Evolutionary conservation across 2,888 invertebrate genomes (phyloP).

Genomic region (Lithophane leautieri): DNA sequence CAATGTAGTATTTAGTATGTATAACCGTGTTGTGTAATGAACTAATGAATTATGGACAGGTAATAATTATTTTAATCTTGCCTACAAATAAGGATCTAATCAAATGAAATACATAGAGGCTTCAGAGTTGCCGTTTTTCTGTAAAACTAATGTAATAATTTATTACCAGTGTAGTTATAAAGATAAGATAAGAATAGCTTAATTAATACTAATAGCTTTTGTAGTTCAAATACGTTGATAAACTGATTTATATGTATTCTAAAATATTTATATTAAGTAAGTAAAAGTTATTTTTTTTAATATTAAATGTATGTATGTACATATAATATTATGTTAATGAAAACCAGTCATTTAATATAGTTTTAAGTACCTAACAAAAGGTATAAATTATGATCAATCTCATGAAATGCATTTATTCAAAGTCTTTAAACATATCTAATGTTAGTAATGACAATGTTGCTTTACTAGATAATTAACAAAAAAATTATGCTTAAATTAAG

Average conservation of each 20-base stretch:
- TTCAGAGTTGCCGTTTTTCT: conserved; percentile 63
- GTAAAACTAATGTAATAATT: conserved; percentile 53
- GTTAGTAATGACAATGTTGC: conserved; percentile 32
- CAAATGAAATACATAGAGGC: conserved; percentile 64
- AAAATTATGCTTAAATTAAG: conserved; percentile 34
- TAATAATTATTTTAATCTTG: conserved; percentile 34
- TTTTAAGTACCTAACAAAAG: conserved; percentile 44
- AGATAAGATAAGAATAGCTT: conserved; percentile 71
- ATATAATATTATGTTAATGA: conserved; percentile 38
- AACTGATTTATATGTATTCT: conserved; percentile 32
- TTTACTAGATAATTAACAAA: conserved; percentile 46
- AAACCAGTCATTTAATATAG: conserved; percentile 59
- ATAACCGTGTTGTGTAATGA: conserved; percentile 41
- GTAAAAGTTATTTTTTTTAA: conserved; percentile 19
- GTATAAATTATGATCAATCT: conserved; percentile 56
- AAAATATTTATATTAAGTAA: conserved; percentile 11
- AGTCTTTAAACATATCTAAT: conserved; percentile 33
- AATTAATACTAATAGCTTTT: conserved; percentile 17
- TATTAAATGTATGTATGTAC: conserved; percentile 34
- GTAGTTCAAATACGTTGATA: conserved; percentile 17
- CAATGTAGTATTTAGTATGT: conserved; percentile 40
- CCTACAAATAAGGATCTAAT: conserved; percentile 45
- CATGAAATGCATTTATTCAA: conserved; percentile 60
- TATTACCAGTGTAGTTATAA: conserved; percentile 50
- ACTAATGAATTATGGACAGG: conserved; percentile 21